phyloP scores from a whole-genome alignment of 2,888 invertebrate species.

The Lysandra bellargus region DNA sequence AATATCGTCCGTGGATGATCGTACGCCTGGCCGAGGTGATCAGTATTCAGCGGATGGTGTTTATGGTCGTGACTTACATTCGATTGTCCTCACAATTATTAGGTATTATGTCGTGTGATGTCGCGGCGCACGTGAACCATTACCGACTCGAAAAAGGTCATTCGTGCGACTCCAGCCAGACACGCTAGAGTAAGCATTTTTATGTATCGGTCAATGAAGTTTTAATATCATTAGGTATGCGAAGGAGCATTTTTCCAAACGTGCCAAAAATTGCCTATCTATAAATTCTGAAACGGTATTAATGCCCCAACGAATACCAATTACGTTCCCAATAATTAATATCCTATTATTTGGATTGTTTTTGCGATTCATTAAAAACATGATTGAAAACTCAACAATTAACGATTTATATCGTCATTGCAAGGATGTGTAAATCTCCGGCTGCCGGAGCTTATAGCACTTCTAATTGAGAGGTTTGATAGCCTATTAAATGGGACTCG shows the following conservation, averaged over 20 bases:
- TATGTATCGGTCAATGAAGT: neutral
- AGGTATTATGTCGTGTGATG: constrained; percentile 60
- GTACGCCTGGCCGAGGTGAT: constrained; percentile 41
- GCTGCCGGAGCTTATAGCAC: neutral
- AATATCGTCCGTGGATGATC: neutral
- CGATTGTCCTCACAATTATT: constrained; percentile 63
- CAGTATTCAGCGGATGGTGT: constrained; percentile 64
- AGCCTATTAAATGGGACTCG: constrained; percentile 19
- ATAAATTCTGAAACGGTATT: neutral
- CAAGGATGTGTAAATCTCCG: neutral
- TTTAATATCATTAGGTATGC: neutral
- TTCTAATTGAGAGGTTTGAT: constrained; percentile 29
- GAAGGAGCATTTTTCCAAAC: neutral
- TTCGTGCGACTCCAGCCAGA: neutral
- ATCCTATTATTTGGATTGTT: neutral
- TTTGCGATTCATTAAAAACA: neutral
- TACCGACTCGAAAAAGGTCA: constrained; percentile 43
- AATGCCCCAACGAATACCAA: too few relatives aligned
- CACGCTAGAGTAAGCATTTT: constrained; percentile 2
- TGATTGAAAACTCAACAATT: neutral
- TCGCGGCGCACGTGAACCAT: constrained; percentile 63
- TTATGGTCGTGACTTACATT: constrained; percentile 66
- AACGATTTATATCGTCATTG: neutral
- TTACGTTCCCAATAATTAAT: neutral
- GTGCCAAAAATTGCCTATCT: neutral